Conservation (phyloP, 2,888 invertebrate genomes). For the Metalampra italica region DNA sequence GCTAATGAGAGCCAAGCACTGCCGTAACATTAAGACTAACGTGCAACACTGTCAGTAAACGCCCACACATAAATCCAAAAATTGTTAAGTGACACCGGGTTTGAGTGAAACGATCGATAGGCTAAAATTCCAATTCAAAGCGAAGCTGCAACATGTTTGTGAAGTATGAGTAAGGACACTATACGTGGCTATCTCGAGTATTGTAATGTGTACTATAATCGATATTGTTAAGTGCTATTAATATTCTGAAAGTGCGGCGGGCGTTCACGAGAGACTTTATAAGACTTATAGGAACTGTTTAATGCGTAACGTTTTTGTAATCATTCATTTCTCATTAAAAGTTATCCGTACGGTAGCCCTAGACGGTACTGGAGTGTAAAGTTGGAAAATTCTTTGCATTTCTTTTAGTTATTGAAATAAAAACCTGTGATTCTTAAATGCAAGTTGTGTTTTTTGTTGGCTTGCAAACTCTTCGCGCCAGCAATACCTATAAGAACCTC, state of each 20-base stretch:
- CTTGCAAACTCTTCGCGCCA: neutral
- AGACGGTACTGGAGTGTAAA: conserved; percentile 73
- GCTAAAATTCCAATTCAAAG: conserved; percentile 40
- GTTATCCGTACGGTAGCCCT: conserved; percentile 70
- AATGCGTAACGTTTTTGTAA: conserved; percentile 76
- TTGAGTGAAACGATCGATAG: conserved; percentile 33
- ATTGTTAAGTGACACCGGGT: conserved; percentile 49
- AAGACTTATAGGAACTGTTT: conserved; percentile 78
- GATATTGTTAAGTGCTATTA: conserved; percentile 63
- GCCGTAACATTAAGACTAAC: conserved; percentile 58
- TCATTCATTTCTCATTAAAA: conserved; percentile 68
- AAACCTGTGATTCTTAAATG: conserved; percentile 73
- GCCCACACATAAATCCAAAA: conserved; percentile 50
- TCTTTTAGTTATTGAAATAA: conserved; percentile 74
- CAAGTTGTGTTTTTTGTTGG: conserved; percentile 40
- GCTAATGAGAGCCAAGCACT: conserved; percentile 76
- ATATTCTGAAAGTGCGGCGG: conserved; percentile 55
- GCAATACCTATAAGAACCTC: no score
- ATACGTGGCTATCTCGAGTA: conserved; percentile 43
- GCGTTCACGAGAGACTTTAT: conserved; percentile 68
- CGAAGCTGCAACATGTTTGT: conserved; percentile 18
- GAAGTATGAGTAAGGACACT: conserved; percentile 34
- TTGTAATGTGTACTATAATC: conserved; percentile 53
- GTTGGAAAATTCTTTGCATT: conserved; percentile 72
- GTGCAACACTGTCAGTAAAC: conserved; percentile 53